These are phyloP conservation scores for Pachliopta kotzebuea DNA, from an alignment of 2,888 invertebrate genomes.

Conservation along the genomic window DNA sequence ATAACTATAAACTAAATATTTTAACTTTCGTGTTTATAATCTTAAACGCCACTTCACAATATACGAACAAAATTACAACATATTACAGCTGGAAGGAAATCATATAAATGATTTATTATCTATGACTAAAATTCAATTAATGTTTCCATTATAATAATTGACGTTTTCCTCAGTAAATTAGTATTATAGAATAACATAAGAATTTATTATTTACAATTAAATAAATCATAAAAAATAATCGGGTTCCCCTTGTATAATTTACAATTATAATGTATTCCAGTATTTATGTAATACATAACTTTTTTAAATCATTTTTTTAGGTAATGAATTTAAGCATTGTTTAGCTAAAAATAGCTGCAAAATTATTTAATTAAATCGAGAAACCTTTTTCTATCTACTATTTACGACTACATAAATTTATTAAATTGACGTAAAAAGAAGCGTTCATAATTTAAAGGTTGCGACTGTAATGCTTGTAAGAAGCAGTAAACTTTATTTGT, in stretches of 20 bases:
- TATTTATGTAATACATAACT: not conserved
- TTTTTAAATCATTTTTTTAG: too few relatives aligned
- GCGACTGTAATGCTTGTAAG: too few relatives aligned
- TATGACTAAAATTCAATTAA: not conserved
- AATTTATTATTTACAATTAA: not conserved
- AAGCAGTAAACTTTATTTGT: too few relatives aligned
- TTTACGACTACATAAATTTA: too few relatives aligned
- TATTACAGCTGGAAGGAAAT: constrained; percentile 3
- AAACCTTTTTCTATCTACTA: too few relatives aligned
- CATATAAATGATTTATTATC: not conserved
- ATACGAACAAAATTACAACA: constrained; percentile 9
- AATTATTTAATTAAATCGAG: too few relatives aligned
- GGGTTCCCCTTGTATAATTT: not conserved
- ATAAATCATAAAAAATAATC: not conserved
- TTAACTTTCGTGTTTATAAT: not conserved
- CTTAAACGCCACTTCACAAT: not conserved
- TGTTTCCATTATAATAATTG: not conserved
- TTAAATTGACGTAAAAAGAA: too few relatives aligned
- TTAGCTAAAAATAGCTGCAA: too few relatives aligned
- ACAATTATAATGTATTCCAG: not conserved
- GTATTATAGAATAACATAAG: too few relatives aligned
- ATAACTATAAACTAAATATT: not conserved
- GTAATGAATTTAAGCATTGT: too few relatives aligned
- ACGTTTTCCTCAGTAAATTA: not conserved
- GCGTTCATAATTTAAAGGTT: too few relatives aligned